Conservation (phyloP, 2,797 vertebrate species). For the Crax fasciolata region DNA sequence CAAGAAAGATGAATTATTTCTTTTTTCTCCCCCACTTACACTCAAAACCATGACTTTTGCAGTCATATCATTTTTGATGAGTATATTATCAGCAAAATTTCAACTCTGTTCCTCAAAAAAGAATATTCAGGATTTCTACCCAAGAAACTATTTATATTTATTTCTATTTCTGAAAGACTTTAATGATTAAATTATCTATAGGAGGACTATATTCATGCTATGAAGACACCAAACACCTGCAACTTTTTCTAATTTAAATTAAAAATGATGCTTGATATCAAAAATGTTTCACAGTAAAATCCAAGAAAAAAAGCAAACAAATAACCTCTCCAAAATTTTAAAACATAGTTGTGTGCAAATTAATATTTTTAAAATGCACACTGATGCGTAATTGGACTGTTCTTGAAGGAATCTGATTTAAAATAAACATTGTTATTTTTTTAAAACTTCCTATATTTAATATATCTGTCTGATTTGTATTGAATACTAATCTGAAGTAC, state of each 20-base stretch:
- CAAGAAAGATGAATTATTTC: background rate
- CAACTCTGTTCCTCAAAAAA: background rate
- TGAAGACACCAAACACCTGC: background rate
- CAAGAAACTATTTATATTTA: background rate
- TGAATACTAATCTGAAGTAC: background rate
- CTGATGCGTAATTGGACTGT: background rate
- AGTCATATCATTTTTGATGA: background rate
- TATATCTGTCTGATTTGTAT: background rate
- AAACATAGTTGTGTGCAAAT: background rate
- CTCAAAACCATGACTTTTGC: background rate
- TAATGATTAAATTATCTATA: background rate
- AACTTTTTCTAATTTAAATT: background rate
- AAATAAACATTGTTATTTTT: background rate
- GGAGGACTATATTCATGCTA: background rate
- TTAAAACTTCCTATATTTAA: background rate
- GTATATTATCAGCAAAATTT: background rate
- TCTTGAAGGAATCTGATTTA: background rate
- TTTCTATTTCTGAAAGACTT: background rate
- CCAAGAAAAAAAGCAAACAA: background rate
- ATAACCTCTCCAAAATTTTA: background rate
- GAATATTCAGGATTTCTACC: background rate
- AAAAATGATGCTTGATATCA: background rate
- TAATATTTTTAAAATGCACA: background rate
- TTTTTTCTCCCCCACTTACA: background rate
- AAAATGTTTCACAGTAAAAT: background rate